Evolutionary conservation across 2,797 vertebrate species (phyloP), one percentile per base, ranked within the genome.

Genomic region (Emys orbicularis): DNA sequence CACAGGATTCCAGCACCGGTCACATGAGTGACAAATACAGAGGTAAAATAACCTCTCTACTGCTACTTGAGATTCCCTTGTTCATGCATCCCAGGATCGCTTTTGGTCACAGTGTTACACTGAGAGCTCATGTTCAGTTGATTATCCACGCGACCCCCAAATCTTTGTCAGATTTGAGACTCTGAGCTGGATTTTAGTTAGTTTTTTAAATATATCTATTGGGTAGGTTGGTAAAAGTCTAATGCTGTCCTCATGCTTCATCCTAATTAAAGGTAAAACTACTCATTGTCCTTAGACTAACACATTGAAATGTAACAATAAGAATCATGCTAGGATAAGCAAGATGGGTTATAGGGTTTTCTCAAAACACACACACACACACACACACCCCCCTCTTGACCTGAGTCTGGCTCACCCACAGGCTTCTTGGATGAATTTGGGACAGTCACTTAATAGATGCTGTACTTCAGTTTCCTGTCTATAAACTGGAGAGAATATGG

Each of bases 331-430:
- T 53, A 2, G 0, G 3, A 81, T 12, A 31, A 52, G 19, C 76
- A 77, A n/a, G 94, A 3, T 87, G 88, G 94, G 94, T 52, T 89
- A 54, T 90, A 85, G 61, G 31, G 34, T 47, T 76, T 76, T 47
- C 72, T 47, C 25, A 76, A 50, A 15, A 16, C 50, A 50, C 50
- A 50, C 47, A 9, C 47, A 47, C 47, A 47, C 47, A 2, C 47
- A 3, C 8, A 3, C 47, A 1, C 47, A 1, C 47, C 1, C 49
- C 1, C 47, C 49, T 13, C 41, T 41, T 41, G 44, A 2, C 5
- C 50, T 4, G 23, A 8, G 25, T 85, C 1, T 0, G 3, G 50
- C 16, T 72, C 9, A 84, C 11, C 59, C 13, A 77, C 52, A 25
- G 34, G 79, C 49, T 29, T 23, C 34, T 8, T 8, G 50, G 13